phyloP scores from a whole-genome alignment of 1,140 invertebrate genomes.

The Drosophila nebulosa region DNA sequence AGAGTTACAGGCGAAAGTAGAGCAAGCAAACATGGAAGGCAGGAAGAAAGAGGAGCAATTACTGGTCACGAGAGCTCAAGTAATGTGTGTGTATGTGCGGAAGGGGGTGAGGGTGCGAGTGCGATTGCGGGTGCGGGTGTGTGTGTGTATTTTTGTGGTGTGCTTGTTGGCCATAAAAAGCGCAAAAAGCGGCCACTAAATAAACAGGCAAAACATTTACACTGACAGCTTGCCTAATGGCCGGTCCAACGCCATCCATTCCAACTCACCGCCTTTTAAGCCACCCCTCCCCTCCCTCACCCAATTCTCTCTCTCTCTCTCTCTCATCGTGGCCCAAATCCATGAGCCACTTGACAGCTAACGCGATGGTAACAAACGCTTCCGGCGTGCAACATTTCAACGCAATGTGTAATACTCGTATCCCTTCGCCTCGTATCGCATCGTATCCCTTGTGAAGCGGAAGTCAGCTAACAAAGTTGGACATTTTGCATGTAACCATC shows the following conservation, averaged over 20 bases:
- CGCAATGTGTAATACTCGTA: neutral
- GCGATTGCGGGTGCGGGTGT: neutral
- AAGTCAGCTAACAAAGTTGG: conserved; percentile 58
- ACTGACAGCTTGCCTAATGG: conserved; percentile 57
- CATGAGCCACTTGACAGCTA: conserved; percentile 63
- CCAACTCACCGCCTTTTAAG: conserved; percentile 12
- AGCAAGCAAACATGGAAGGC: conserved; percentile 42
- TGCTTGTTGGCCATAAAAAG: conserved; percentile 48
- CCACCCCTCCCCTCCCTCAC: neutral
- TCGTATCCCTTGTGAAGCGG: conserved; percentile 44
- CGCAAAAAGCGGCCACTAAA: conserved; percentile 61
- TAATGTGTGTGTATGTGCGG: conserved; percentile 28
- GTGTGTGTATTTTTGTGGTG: neutral
- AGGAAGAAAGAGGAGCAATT: conserved; percentile 58
- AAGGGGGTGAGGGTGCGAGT: conserved; percentile 6
- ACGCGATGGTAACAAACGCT: conserved; percentile 63
- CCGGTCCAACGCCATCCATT: neutral
- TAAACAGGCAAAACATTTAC: conserved; percentile 56
- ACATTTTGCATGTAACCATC: conserved; percentile 35
- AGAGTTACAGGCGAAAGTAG: conserved; percentile 32
- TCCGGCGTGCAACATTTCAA: conserved; percentile 49
- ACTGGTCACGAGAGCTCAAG: conserved; percentile 60
- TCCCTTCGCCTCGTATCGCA: conserved; percentile 7
- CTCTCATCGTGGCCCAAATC: conserved; percentile 51
- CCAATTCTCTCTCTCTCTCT: conserved; percentile 27